A percentile compares a stretch with the other conserved stretches of the same genome.
phyloP scores from a whole-genome alignment of 2,113 vertebrate genomes.

The Martes martes region DNA sequence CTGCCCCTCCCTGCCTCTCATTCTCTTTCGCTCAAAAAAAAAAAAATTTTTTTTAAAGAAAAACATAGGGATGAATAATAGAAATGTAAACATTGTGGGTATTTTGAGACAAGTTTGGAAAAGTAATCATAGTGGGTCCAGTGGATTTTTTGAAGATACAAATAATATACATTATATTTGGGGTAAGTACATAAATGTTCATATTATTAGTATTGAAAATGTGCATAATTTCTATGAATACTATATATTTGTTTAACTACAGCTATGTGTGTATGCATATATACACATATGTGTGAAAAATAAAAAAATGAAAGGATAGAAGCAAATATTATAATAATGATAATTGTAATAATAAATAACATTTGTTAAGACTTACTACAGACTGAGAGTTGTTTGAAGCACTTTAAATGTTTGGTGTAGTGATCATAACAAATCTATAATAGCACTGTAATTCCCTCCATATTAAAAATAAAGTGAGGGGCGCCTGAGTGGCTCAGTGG shows the following conservation, averaged over 20 bases:
- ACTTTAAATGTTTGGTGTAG: background rate
- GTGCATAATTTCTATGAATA: background rate
- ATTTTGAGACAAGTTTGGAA: background rate
- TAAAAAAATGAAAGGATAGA: background rate
- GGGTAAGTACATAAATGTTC: background rate
- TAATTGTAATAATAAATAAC: background rate
- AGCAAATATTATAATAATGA: background rate
- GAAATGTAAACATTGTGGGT: background rate
- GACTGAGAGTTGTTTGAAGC: background rate
- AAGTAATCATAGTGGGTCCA: background rate
- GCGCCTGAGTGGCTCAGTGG: no score
- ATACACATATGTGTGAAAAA: background rate
- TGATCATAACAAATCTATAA: background rate
- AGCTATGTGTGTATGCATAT: background rate
- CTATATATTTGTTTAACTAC: background rate
- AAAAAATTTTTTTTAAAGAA: no score
- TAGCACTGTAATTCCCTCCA: background rate
- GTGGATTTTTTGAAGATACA: background rate
- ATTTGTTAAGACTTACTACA: background rate
- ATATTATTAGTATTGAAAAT: background rate
- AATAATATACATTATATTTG: background rate
- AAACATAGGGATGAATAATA: background rate
- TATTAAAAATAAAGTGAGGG: background rate
- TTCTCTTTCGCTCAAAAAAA: no score
- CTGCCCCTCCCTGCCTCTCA: no score